These are phyloP conservation scores for Paedocypris sp. DNA, from an alignment of 2,113 vertebrate genomes.

Conservation along the genomic window DNA sequence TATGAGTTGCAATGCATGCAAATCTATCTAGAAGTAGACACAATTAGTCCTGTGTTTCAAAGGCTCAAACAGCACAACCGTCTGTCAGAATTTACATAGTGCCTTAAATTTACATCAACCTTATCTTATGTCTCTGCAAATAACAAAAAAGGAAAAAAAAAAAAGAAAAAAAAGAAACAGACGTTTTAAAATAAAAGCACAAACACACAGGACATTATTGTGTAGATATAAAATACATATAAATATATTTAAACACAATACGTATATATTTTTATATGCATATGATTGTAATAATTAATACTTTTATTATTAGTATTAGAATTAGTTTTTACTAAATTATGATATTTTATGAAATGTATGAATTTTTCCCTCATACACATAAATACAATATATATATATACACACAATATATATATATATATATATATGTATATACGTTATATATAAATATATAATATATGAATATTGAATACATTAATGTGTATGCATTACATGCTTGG, in stretches of 20 bases:
- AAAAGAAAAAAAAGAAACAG: too few relatives aligned
- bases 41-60: conserved; percentile 40
- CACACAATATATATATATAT: too few relatives aligned
- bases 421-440: too few relatives aligned
- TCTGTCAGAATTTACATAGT: conserved; percentile 29
- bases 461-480: too few relatives aligned
- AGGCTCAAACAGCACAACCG: conserved; percentile 4
- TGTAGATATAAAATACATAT: not conserved
- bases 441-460: too few relatives aligned
- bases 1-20: conserved; percentile 37
- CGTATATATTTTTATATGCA: too few relatives aligned
- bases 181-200: too few relatives aligned
- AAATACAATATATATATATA: not conserved
- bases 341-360: not conserved
- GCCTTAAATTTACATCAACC: conserved; percentile 20
- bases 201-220: too few relatives aligned
- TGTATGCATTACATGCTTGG: not conserved
- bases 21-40: conserved; percentile 37
- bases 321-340: too few relatives aligned
- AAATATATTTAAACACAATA: not conserved
- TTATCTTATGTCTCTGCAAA: too few relatives aligned
- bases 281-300: too few relatives aligned
- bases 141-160: too few relatives aligned
- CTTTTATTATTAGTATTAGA: not conserved
- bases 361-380: not conserved